Conservation (phyloP, 1,140 invertebrate genomes). For the Nasonia vitripennis region DNA sequence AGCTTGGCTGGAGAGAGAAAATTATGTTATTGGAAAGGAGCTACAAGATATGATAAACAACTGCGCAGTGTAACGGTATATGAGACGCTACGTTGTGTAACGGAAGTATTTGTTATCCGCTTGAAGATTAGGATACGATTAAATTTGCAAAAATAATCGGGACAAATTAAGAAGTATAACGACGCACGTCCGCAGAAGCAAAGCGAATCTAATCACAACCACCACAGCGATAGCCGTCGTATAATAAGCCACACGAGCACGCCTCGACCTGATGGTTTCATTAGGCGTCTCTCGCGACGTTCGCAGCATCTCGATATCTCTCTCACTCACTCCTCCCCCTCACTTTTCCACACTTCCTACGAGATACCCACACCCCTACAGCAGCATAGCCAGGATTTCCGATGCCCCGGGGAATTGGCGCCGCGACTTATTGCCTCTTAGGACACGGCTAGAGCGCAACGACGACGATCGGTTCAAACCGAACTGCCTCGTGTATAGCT, state of each 20-base stretch:
- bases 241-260: constrained; percentile 53
- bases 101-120: no score
- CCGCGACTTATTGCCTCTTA: constrained; percentile 44
- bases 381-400: constrained; percentile 6
- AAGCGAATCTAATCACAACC: constrained; percentile 62
- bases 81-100: no score
- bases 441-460: neutral
- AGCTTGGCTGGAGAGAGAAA: neutral
- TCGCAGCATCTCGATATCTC: constrained; percentile 60
- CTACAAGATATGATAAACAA: neutral
- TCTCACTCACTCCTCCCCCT: neutral
- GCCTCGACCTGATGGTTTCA: constrained; percentile 62
- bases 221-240: constrained; percentile 29
- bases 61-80: no score
- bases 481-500: neutral
- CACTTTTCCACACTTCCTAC: neutral
- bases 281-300: constrained; percentile 59
- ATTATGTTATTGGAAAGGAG: neutral
- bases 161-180: neutral
- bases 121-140: no score
- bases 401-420: constrained; percentile 8
- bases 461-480: neutral
- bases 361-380: neutral
- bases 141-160: neutral
- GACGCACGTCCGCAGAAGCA: neutral